phyloP scores from a whole-genome alignment of 2,888 invertebrate species.

The Rhagonycha lutea region DNA sequence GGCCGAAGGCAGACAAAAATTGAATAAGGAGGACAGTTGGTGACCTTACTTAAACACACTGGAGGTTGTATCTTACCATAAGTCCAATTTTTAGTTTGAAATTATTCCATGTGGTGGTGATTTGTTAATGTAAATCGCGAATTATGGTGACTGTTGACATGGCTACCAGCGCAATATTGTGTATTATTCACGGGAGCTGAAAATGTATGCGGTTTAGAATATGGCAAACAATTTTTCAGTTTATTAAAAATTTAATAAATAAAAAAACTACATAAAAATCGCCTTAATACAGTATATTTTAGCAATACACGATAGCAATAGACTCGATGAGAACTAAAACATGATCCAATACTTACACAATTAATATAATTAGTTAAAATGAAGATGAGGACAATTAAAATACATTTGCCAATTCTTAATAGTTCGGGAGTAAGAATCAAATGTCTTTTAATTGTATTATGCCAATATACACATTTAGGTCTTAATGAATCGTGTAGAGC shows the following conservation, averaged over 20 bases:
- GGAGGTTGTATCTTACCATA: too few relatives aligned
- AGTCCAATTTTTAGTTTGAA: too few relatives aligned
- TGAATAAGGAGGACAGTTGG: too few relatives aligned
- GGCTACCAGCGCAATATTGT: too few relatives aligned
- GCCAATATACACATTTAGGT: background rate
- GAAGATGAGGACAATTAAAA: background rate
- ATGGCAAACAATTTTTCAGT: conserved; percentile 1
- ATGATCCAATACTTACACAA: conserved; percentile 4
- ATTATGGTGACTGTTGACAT: too few relatives aligned
- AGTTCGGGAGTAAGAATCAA: background rate
- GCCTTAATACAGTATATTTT: conserved; percentile 31
- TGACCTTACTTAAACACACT: too few relatives aligned
- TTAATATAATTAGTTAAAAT: background rate
- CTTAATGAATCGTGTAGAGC: conserved; percentile 26
- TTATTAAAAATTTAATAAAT: conserved; percentile 40
- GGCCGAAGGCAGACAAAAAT: too few relatives aligned
- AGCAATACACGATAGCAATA: conserved; percentile 26
- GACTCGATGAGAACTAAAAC: background rate
- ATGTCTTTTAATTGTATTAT: background rate
- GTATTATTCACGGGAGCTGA: background rate
- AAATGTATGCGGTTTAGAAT: background rate
- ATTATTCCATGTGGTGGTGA: too few relatives aligned
- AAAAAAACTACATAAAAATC: conserved; percentile 39
- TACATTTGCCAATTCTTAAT: background rate
- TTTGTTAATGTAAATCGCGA: too few relatives aligned